Percentiles rank a stretch among this genome's conserved stretches.
phyloP scores from a whole-genome alignment of 2,113 vertebrate genomes.

The Aptenodytes patagonicus region DNA sequence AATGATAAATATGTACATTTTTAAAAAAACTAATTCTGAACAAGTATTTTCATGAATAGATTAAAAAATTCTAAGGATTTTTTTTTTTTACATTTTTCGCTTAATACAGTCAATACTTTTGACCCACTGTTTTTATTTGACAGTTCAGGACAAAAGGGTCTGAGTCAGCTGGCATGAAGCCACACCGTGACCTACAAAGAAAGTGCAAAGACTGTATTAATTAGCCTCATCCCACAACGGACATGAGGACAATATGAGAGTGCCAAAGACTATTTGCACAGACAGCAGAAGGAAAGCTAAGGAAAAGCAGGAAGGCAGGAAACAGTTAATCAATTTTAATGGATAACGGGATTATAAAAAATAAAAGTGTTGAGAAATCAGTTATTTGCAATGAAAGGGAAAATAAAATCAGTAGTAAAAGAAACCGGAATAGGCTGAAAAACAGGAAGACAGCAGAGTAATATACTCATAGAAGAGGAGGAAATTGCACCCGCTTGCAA shows the following conservation, averaged over 20 bases:
- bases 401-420: background rate
- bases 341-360: background rate
- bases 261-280: background rate
- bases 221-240: background rate
- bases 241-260: background rate
- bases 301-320: background rate
- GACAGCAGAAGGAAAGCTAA: background rate
- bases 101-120: background rate
- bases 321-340: constrained; percentile 5
- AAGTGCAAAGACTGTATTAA: background rate
- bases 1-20: background rate
- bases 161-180: background rate
- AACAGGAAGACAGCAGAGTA: background rate
- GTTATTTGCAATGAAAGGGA: background rate
- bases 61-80: background rate
- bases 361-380: background rate
- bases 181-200: background rate
- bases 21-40: background rate
- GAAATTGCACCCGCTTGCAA: background rate
- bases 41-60: background rate
- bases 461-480: background rate
- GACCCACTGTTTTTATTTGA: background rate
- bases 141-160: background rate
- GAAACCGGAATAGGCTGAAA: background rate
- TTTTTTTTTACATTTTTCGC: background rate